Evolutionary conservation across 2,113 vertebrate species (phyloP).

Genomic region (Crotophaga sulcirostris): DNA sequence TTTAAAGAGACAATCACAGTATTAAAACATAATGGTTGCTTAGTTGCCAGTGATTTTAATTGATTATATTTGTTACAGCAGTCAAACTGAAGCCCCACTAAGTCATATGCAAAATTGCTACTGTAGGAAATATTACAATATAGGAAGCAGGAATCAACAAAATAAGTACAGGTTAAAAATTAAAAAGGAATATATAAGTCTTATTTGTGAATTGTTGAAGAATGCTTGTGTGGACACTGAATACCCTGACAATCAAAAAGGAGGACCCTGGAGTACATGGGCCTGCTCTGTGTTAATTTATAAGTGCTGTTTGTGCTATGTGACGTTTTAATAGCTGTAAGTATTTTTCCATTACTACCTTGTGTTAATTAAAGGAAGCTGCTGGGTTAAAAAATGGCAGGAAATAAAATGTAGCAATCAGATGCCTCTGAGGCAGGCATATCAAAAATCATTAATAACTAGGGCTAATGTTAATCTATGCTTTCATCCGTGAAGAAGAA

Average conservation of each 20-base stretch:
- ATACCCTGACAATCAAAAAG: background rate
- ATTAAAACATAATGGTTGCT: background rate
- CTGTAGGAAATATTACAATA: background rate
- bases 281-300: background rate
- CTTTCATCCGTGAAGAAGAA: background rate
- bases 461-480: background rate
- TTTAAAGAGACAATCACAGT: background rate
- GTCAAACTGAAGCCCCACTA: background rate
- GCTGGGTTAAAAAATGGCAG: background rate
- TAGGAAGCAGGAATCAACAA: background rate
- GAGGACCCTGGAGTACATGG: background rate
- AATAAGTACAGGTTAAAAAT: background rate
- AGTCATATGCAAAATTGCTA: background rate
- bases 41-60: background rate
- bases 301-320: background rate
- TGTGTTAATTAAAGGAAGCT: conserved; percentile 17
- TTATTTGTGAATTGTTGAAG: background rate
- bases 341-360: background rate
- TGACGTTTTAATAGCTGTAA: background rate
- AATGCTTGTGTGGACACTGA: background rate
- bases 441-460: background rate
- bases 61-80: background rate
- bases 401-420: background rate
- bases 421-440: background rate
- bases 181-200: background rate